phyloP scores from a whole-genome alignment of 2,888 invertebrate species.

The Galeopsomyia nigrocyanea region DNA sequence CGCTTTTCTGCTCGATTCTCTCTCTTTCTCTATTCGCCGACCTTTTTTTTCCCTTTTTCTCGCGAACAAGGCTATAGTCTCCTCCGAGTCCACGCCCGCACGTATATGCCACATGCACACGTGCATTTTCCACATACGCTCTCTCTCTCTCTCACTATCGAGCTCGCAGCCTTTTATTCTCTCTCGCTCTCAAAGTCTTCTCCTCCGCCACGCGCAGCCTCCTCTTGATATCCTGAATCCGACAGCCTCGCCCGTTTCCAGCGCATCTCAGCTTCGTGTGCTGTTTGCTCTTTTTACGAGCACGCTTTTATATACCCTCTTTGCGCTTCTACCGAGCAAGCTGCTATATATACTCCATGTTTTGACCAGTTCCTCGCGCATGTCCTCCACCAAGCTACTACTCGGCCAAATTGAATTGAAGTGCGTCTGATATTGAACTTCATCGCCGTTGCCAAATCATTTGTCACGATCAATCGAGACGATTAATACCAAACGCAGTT shows the following conservation, averaged over 20 bases:
- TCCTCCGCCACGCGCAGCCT: conserved; percentile 17
- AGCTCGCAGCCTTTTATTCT: conserved; percentile 45
- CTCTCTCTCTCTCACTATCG: conserved; percentile 13
- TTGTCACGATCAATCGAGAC: conserved; percentile 1
- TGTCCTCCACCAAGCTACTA: conserved; percentile 26
- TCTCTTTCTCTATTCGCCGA: conserved; percentile 26
- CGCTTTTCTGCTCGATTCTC: conserved; percentile 37
- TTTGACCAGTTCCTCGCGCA: conserved; percentile 49
- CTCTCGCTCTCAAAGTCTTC: no score
- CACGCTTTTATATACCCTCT: not conserved
- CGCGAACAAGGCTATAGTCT: conserved; percentile 21
- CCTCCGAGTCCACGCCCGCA: conserved; percentile 27
- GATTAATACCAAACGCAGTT: conserved; percentile 14
- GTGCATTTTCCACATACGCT: conserved; percentile 41
- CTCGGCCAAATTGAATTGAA: no score
- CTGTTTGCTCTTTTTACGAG: conserved; percentile 19
- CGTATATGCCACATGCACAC: conserved; percentile 10
- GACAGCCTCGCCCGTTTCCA: conserved; percentile 47
- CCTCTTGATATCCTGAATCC: conserved; percentile 58
- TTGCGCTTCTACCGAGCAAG: conserved; percentile 18
- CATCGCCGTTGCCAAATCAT: not conserved
- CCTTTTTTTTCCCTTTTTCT: conserved; percentile 31
- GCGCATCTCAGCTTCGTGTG: conserved; percentile 9
- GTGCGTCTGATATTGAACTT: no score
- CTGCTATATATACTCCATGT: not conserved